phyloP scores from a whole-genome alignment of 2,113 vertebrate genomes.

The Labeo rohita region DNA sequence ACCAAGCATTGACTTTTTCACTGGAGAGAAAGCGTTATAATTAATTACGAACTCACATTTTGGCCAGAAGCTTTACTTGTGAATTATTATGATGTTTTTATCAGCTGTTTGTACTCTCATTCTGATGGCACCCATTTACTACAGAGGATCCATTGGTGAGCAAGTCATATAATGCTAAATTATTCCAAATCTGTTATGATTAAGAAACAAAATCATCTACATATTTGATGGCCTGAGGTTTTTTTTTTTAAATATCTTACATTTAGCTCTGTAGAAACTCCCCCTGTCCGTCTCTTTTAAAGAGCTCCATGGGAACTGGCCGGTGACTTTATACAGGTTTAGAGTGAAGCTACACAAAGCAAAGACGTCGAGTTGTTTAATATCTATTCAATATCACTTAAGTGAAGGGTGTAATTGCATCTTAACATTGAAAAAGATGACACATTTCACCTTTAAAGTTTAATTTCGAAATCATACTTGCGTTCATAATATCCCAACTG shows the following conservation, averaged over 20 bases:
- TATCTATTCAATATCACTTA: not conserved
- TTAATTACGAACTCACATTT: not conserved
- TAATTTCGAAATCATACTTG: constrained; percentile 80
- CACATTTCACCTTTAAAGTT: not conserved
- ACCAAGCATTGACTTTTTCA: too few relatives aligned
- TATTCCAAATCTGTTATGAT: not conserved
- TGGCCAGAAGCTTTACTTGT: not conserved
- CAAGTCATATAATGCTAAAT: not conserved
- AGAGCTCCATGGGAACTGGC: constrained; percentile 98
- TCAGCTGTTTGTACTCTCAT: not conserved
- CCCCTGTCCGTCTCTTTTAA: constrained; percentile 94
- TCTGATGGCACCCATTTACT: not conserved
- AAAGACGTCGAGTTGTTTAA: not conserved
- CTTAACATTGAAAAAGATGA: not conserved
- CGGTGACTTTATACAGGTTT: constrained; percentile 95
- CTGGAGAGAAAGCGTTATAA: not conserved
- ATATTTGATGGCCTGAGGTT: not conserved
- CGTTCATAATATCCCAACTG: constrained; percentile 89
- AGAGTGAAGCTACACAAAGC: constrained; percentile 82
- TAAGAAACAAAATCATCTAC: not conserved
- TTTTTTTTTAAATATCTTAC: constrained; percentile 71
- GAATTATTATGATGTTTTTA: not conserved
- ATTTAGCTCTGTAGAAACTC: constrained; percentile 87
- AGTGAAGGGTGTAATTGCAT: not conserved
- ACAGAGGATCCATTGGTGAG: not conserved